Base-by-base conservation (phyloP, 1,140 invertebrate genomes). In the Drosophila sturtevanti region DNA sequence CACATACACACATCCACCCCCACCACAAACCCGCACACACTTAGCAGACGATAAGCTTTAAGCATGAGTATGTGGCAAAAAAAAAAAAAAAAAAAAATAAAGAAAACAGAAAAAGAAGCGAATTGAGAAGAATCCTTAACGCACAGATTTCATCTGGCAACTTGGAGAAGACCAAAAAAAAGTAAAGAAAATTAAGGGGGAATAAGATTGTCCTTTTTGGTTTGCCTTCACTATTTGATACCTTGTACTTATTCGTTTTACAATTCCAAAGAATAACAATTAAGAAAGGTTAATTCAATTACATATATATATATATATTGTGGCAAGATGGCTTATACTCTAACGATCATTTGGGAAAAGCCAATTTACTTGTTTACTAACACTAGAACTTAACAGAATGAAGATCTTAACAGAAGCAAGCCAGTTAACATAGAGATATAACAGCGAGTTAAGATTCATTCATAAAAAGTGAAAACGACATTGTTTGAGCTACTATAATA, bases 21-120 rank as follows among this genome's bases (percentile, higher is more conserved):
- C 60, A 22, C 21, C 62, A 56, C 52, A 54, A 48, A 65, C 44
- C 18, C 48, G 3, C 41, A 18, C 41, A 63, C 60, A 48, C n/a
- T 18, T 62, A n/a, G 38, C 21, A 62, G 41, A 76, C 67, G 72
- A 75, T 79, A 76, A 79, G 76, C 76, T 75, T 75, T 38, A 71
- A 78, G 72, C 72, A 75, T 75, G 72, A 78, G 72, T 63, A 75
- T 78, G 72, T 75, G 76, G 76, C 68, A 67, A 67, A 66, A 21
- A 11, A 44, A 16, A 18, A 44, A 41, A 14, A 9, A 7, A 44
- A 44, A 4, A 31, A 6, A 31, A 16, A 44, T n/a, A n/a, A 44
- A 41, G 14, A 9, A 7, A 44, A 44, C 27, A 31, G 6, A 31
- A 16, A 44, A 48, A 48, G 41, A 21, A 48, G 21, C 41, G 16